A percentile compares a stretch with the other conserved stretches of the same genome.
Evolutionary conservation across 2,888 invertebrate genomes (phyloP).

Genomic region (Noctua pronuba): DNA sequence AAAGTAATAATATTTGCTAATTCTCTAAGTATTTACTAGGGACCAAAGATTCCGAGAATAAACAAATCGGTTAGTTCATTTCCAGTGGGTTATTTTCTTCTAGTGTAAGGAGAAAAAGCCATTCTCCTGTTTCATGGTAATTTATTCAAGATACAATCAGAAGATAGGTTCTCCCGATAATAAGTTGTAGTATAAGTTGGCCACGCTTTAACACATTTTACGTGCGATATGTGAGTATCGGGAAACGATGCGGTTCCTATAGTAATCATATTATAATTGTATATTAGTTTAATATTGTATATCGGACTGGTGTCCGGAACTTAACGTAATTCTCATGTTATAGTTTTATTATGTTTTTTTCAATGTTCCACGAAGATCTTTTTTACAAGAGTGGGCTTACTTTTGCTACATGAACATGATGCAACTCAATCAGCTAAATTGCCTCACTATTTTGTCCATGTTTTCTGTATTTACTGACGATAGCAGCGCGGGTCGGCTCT

Average conservation of each 20-base stretch:
- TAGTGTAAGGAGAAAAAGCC: not conserved
- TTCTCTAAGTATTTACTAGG: slow-evolving; percentile 62
- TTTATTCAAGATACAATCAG: slow-evolving; percentile 7
- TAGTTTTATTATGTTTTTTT: not conserved
- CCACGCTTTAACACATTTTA: not conserved
- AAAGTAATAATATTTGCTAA: slow-evolving; percentile 1
- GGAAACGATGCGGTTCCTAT: not conserved
- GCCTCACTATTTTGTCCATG: not conserved
- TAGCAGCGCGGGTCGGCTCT: not conserved
- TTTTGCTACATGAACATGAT: not conserved
- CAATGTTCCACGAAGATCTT: not conserved
- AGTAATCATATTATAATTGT: not conserved
- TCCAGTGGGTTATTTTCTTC: slow-evolving; percentile 6
- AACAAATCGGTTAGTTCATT: slow-evolving; percentile 2
- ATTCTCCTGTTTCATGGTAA: not conserved
- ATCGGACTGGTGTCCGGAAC: not conserved
- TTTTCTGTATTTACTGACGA: not conserved
- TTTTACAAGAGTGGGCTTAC: not conserved
- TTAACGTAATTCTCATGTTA: not conserved
- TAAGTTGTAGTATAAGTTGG: slow-evolving; percentile 8
- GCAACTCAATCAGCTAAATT: not conserved
- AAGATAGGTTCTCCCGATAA: slow-evolving; percentile 1
- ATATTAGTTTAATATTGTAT: not conserved
- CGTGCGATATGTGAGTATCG: not conserved
- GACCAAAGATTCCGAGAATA: slow-evolving; percentile 58